Percentiles rank a stretch among this genome's conserved stretches.
phyloP scores from a whole-genome alignment of 2,888 invertebrate species.

The Amphipyra berbera region DNA sequence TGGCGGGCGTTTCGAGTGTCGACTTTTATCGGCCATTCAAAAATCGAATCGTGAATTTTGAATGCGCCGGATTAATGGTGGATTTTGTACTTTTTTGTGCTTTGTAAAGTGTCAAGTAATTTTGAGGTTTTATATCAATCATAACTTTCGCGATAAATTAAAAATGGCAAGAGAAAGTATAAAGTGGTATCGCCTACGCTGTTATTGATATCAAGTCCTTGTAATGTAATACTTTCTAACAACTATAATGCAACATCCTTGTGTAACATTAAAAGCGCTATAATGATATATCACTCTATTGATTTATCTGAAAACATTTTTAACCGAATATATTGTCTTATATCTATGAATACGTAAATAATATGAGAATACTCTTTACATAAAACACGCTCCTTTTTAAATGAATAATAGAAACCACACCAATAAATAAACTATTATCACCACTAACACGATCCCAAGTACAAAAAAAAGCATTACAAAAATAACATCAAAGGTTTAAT shows the following conservation, averaged over 20 bases:
- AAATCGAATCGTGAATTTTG: slow-evolving; percentile 68
- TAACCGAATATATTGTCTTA: too few species aligned
- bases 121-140: slow-evolving; percentile 55
- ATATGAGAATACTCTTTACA: too few species aligned
- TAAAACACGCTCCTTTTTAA: neutral
- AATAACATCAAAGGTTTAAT: slow-evolving; percentile 49
- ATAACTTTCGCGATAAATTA: slow-evolving; percentile 50
- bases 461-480: slow-evolving; percentile 3
- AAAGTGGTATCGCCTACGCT: slow-evolving; percentile 23
- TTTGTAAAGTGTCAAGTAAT: slow-evolving; percentile 68
- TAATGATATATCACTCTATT: slow-evolving; percentile 9
- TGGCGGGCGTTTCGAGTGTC: slow-evolving; percentile 82
- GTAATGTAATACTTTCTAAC: slow-evolving; percentile 36
- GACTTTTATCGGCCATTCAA: slow-evolving; percentile 86
- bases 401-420: neutral
- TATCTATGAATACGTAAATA: too few species aligned
- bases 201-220: slow-evolving; percentile 31
- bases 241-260: slow-evolving; percentile 25
- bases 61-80: slow-evolving; percentile 77
- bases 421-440: too few species aligned
- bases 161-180: slow-evolving; percentile 44
- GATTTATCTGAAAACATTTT: neutral
- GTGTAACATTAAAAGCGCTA: slow-evolving; percentile 5
- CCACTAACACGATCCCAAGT: too few species aligned
- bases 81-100: slow-evolving; percentile 67